Base-by-base conservation (phyloP, 2,888 invertebrate species). In the Hypercompe scribonia region DNA sequence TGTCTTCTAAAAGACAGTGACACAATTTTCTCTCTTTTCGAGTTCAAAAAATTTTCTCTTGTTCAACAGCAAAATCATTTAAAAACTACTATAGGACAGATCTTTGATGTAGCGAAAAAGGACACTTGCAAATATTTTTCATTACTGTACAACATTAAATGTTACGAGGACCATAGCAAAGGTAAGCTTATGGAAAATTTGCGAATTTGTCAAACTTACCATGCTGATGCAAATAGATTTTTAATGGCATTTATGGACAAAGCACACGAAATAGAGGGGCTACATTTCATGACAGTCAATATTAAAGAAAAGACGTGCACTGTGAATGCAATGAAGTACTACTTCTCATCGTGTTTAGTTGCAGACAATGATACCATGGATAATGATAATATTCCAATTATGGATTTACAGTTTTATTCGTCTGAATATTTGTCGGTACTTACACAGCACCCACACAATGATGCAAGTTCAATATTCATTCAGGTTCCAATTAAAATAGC, bases 341-440 rank as follows among this genome's bases (percentile, higher is more conserved):
- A 94, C 81, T 96, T 97, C 78, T 91, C 95, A 31, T 94, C 96
- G 3, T 85, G 87, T 81, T 88, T 94, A 74, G 86, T 96, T 61
- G 89, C 92, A 58, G 92, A 93, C 65, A 86, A 78, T 54, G 88
- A 84, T 77, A 84, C 84, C 67, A 87, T 89, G 36, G 34, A 65
- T 39, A 88, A 91, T 46, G 89, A 91, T 65, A 89, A 93, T 77
- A 90, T 97, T 75, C 87, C 92, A 72, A 94, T 98, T 65, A 90
- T 97, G 39, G 98, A 98, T 90, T 88, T 98, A 39, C 97, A 98
- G 88, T 98, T 98, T 91, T 98, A 98, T 91, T 97, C 97, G 0
- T 88, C 96, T 65, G 97, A 97, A 77, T 97, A 97, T 71, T 89
- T 98, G 33, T 98, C 98, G n/a, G 90, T 98, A 46, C 91, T 98